Evolutionary conservation across 2,113 vertebrate genomes (phyloP).

Genomic region (Eidolon helvum): DNA sequence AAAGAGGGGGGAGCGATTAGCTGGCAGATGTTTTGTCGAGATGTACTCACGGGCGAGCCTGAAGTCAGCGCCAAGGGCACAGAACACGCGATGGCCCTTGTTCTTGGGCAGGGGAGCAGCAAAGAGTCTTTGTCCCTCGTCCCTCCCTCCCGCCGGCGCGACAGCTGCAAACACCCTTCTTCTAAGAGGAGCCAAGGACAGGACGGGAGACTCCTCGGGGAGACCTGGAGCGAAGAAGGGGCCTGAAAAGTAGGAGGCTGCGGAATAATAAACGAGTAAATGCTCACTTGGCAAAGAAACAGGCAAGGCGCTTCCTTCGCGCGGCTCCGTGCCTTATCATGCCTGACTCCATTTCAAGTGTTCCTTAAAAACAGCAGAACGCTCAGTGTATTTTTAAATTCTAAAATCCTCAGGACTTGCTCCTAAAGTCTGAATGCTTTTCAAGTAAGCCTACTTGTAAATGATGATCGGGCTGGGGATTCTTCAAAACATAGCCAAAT

Average conservation of each 20-base stretch:
- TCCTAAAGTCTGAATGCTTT: not conserved
- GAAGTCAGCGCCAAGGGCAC: fast-evolving
- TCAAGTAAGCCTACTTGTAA: slow-evolving; percentile 49
- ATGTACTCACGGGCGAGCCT: fast-evolving
- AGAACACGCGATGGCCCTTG: fast-evolving
- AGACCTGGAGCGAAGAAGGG: not conserved
- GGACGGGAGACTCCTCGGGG: slow-evolving; percentile 11
- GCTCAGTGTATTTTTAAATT: not conserved
- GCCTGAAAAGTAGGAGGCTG: not conserved
- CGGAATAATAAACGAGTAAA: slow-evolving; percentile 11
- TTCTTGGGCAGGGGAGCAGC: not conserved
- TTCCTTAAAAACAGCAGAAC: not conserved
- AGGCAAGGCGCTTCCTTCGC: not conserved
- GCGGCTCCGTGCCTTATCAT: not conserved
- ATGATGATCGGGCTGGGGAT: not conserved
- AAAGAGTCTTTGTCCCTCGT: not conserved
- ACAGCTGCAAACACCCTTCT: slow-evolving; percentile 49
- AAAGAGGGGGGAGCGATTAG: fast-evolving
- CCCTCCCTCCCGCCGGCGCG: not conserved
- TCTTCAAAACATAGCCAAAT: slow-evolving; percentile 24
- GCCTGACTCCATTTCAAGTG: not conserved
- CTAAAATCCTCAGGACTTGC: not conserved
- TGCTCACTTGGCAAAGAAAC: slow-evolving; percentile 38
- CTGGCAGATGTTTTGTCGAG: too few species aligned
- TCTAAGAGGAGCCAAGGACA: not conserved